Evolutionary conservation across 1,140 invertebrate species (phyloP).

Genomic region (Solen grandis): DNA sequence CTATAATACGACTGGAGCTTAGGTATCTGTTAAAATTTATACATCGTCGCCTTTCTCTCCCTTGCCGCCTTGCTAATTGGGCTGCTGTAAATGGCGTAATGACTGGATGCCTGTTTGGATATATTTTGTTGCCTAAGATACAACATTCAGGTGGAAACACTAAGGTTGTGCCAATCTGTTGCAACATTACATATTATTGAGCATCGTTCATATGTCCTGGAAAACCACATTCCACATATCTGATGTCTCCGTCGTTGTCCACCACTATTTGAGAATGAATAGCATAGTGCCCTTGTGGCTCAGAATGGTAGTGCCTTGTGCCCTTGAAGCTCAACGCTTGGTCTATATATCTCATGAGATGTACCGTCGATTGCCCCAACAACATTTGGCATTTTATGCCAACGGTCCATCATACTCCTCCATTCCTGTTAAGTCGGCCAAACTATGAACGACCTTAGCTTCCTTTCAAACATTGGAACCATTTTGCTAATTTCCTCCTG

Average conservation of each 20-base stretch:
- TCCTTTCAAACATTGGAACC: background rate
- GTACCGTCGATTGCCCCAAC: constrained; percentile 6
- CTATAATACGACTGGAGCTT: no score
- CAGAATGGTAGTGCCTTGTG: no score
- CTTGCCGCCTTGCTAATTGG: no score
- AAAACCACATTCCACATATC: background rate
- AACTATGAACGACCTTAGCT: background rate
- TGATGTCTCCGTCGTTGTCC: background rate
- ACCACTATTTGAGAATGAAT: constrained; percentile 6
- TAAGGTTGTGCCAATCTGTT: no score
- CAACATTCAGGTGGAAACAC: no score
- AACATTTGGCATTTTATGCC: background rate
- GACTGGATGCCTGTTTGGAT: no score
- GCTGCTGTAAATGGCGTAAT: no score
- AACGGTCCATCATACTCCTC: background rate
- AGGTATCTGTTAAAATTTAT: no score
- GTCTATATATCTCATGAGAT: background rate
- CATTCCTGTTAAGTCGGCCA: background rate
- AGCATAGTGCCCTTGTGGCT: background rate
- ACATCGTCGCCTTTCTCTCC: no score
- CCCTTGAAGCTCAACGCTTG: background rate
- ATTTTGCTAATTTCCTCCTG: background rate
- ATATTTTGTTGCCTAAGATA: no score
- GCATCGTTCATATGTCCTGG: no score
- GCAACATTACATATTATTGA: no score